Evolutionary conservation across 1,140 invertebrate species (phyloP).

Genomic region (Thrips palmi): DNA sequence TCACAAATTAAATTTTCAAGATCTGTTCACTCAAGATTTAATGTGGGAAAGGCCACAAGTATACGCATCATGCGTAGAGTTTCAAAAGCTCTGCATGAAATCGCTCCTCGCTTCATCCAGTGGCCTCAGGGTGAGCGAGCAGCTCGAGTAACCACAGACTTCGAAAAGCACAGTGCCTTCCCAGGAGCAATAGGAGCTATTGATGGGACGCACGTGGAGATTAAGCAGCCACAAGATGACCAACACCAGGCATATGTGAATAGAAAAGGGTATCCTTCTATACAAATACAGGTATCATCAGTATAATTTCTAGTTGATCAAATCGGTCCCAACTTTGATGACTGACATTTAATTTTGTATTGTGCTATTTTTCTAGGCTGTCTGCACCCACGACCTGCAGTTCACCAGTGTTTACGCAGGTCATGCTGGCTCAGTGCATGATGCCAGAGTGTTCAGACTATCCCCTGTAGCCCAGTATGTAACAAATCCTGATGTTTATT

Average conservation of each 20-base stretch:
- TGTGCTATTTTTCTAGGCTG: constrained; percentile 7
- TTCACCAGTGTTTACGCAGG: constrained; percentile 14
- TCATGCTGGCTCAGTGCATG: constrained; percentile 15
- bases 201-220: constrained; percentile 16
- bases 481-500: no score
- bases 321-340: no score
- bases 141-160: constrained; percentile 3
- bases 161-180: constrained; percentile 10
- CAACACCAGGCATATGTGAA: constrained; percentile 15
- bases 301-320: no score
- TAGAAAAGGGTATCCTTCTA: constrained; percentile 15
- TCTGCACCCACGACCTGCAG: constrained; percentile 11
- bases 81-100: no score
- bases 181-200: constrained; percentile 18
- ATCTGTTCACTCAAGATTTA: no score
- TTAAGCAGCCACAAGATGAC: constrained; percentile 15
- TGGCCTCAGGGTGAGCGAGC: constrained; percentile 12
- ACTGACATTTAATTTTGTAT: no score
- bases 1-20: no score
- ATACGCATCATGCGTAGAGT: no score
- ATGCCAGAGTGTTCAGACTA: constrained; percentile 11
- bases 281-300: constrained; percentile 13
- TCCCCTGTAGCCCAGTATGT: no score
- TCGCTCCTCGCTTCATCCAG: constrained; percentile 4
- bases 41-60: no score